Base-by-base conservation (phyloP, 2,797 vertebrate genomes). In the Hypotaenidia okinawae region DNA sequence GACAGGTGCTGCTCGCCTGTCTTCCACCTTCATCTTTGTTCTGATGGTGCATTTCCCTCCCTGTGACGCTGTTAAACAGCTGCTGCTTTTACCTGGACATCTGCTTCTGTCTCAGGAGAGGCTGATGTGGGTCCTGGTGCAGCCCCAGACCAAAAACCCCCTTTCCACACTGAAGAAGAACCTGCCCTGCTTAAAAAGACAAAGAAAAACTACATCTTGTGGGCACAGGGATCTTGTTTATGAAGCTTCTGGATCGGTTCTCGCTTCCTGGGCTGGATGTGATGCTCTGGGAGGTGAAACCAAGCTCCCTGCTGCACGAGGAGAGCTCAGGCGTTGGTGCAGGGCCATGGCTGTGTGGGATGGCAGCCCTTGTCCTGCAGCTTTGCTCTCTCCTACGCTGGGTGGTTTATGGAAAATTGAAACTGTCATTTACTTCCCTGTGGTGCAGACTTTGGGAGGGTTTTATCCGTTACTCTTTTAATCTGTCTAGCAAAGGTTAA, bases 211-310 rank as follows among this genome's bases (percentile, higher is more conserved):
- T n/a, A 47, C 7, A 0, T 15, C 1, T 43, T 30, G 0, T 35
- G 23, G 80, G 2, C 16, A 5, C 23, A 5, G 0, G 0, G 4
- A 8, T 59, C 19, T 21, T n/a, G 3, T 3, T 35, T 9, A 5
- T 13, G 37, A 21, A 2, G 33, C 25, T 16, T 5, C 30, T 13
- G 66, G 23, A 16, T 22, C 6, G 1, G 16, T 8, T 9, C 21
- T 21, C 1, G 2, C 35, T 27, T 16, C 64, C n/a, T 32, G 69
- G 79, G 61, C 37, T 43, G 82, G 49, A 4, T 1, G 5, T 10
- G 55, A 9, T 37, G 16, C 51, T 15, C 13, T 6, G 68, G 21
- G 16, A 25, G 43, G 62, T 0, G 32, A 51, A 81, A 30, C 70
- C 3, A 4, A 45, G 61, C 57, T 83, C 43, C 15, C 5, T 2